These are phyloP conservation scores for Clepsis dumicolana DNA, from an alignment of 2,888 invertebrate genomes.

Conservation along the genomic window DNA sequence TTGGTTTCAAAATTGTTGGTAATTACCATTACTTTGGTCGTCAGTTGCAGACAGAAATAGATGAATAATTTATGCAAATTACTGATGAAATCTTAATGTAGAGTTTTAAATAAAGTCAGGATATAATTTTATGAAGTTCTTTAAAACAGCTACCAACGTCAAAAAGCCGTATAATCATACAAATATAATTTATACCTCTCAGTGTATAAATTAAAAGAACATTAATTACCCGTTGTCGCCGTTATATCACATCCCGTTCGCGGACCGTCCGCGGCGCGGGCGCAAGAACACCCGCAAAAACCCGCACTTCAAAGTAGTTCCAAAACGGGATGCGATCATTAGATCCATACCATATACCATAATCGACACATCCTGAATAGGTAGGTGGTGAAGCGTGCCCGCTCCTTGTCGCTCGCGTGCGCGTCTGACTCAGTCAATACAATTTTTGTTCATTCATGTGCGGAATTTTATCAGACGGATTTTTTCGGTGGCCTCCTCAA, in stretches of 20 bases:
- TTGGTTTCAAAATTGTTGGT: not conserved
- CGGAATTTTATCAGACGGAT: slow-evolving; percentile 49
- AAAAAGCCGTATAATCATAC: not conserved
- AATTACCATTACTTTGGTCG: not conserved
- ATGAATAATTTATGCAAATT: not conserved
- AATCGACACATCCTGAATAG: slow-evolving; percentile 82
- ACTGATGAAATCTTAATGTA: not conserved
- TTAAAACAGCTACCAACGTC: not conserved
- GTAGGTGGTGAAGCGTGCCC: slow-evolving; percentile 80
- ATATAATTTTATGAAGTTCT: not conserved
- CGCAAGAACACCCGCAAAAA: slow-evolving; percentile 78
- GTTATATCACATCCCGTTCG: slow-evolving; percentile 81
- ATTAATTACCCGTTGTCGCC: slow-evolving; percentile 67
- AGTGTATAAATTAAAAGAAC: slow-evolving; percentile 48
- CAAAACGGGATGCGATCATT: slow-evolving; percentile 81
- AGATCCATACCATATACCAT: slow-evolving; percentile 80
- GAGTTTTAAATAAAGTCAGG: not conserved
- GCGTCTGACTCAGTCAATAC: slow-evolving; percentile 53
- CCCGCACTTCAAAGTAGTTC: slow-evolving; percentile 70
- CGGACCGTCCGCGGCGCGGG: slow-evolving; percentile 60
- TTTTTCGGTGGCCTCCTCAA: slow-evolving; percentile 55
- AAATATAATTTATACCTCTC: slow-evolving; percentile 22
- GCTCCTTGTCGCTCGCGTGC: slow-evolving; percentile 56
- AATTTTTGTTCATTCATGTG: slow-evolving; percentile 77
- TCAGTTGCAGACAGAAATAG: not conserved